Conservation (phyloP, 2,888 invertebrate species). For the Synergus umbraculus region DNA sequence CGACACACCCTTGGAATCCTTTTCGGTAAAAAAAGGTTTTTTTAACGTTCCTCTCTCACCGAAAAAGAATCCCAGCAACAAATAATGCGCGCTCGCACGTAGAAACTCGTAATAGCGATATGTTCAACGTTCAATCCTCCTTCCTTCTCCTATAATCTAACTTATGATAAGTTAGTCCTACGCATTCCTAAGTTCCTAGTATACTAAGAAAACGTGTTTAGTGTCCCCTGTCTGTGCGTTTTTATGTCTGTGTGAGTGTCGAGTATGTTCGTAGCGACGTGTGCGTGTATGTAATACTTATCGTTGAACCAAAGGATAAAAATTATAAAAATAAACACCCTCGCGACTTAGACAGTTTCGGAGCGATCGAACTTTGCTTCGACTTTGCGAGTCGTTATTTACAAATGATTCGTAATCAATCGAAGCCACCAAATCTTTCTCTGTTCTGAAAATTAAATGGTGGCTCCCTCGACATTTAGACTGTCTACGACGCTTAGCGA, state of each 20-base stretch:
- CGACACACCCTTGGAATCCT: not conserved
- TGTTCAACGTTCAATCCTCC: conserved; percentile 70
- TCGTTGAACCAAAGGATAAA: conserved; percentile 45
- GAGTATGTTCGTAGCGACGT: conserved; percentile 47
- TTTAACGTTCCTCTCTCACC: not conserved
- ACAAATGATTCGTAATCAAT: conserved; percentile 34
- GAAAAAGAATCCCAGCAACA: conserved; percentile 27
- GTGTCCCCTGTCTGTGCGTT: conserved; percentile 48
- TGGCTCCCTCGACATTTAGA: conserved; percentile 15
- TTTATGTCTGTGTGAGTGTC: conserved; percentile 43
- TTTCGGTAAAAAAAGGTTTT: not conserved
- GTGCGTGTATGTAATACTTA: conserved; percentile 55
- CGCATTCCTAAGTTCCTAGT: conserved; percentile 66
- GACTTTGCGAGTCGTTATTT: conserved; percentile 29
- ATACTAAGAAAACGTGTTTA: conserved; percentile 59
- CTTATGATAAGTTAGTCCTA: conserved; percentile 64
- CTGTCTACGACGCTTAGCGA: conserved; percentile 37
- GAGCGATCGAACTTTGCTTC: conserved; percentile 30
- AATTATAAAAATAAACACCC: conserved; percentile 53
- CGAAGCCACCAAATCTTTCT: conserved; percentile 43
- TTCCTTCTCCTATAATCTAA: conserved; percentile 55
- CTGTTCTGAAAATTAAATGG: conserved; percentile 8
- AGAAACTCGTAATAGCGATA: conserved; percentile 70
- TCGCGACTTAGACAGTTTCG: conserved; percentile 47
- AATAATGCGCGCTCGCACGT: conserved; percentile 49